These are phyloP conservation scores for Euwallacea fornicatus DNA, from an alignment of 1,140 invertebrate species.

Conservation along the genomic window DNA sequence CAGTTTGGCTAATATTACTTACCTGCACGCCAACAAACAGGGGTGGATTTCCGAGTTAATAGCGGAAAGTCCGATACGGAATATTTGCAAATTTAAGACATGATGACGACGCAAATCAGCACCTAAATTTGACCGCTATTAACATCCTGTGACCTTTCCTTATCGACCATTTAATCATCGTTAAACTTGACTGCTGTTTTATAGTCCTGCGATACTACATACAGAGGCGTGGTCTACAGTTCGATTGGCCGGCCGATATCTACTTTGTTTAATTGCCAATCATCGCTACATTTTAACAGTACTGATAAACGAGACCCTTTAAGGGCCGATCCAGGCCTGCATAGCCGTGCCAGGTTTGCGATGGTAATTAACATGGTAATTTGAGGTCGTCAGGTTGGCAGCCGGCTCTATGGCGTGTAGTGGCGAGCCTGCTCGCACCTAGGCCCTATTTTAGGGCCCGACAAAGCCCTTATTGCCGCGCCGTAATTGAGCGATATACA, in stretches of 20 bases:
- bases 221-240: too few species aligned
- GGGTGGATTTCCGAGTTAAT: background rate
- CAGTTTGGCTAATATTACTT: constrained; percentile 45
- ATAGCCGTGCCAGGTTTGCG: constrained; percentile 22
- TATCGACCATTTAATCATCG: too few species aligned
- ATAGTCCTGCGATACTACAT: too few species aligned
- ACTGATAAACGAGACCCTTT: background rate
- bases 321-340: constrained; percentile 6
- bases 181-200: too few species aligned
- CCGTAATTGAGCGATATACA: constrained; percentile 52
- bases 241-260: too few species aligned
- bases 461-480: constrained; percentile 24
- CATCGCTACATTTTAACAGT: background rate
- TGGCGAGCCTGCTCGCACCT: constrained; percentile 45
- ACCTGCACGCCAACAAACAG: constrained; percentile 41
- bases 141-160: too few species aligned
- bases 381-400: constrained; percentile 53
- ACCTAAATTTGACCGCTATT: too few species aligned
- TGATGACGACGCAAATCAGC: too few species aligned
- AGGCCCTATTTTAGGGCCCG: constrained; percentile 13
- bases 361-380: constrained; percentile 54
- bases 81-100: too few species aligned
- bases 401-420: constrained; percentile 52
- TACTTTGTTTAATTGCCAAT: too few species aligned
- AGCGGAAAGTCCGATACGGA: too few species aligned